Evolutionary conservation across 1,140 invertebrate genomes (phyloP), one percentile per base, ranked within the genome.

Genomic region (Drosophila kohkoa): DNA sequence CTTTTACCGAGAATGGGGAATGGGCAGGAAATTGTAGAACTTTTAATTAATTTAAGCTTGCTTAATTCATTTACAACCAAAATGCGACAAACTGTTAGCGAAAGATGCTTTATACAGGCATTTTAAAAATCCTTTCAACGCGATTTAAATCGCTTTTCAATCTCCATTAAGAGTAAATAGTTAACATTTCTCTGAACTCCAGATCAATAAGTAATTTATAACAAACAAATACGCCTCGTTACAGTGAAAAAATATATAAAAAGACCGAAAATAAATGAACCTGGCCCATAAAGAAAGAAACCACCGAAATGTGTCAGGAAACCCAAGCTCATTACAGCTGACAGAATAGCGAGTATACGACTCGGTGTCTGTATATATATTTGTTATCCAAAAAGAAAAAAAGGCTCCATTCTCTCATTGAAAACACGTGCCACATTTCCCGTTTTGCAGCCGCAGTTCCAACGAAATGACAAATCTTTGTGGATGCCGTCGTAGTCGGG

Each of bases 31-130:
- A 49, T 59, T 15, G n/a, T 7, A 52, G 41, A 71, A 72, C 13
- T 83, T 82, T 82, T 82, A 79, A 82, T 82, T 83, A 82, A 76
- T 79, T 82, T 72, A 77, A 70, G 64, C 67, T 71, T 79, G 69
- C 57, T 72, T 45, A 64, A 81, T 68, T 65, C 41, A 35, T 46
- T 62, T 58, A 48, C 30, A 46, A 32, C 2, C 28, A 28, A 38
- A 41, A 66, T 2, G 38, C 32, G 52, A 35, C 35, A 52, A 51
- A 43, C 28, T 30, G 10, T 43, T 46, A 16, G 38, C 35, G 15
- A 43, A 60, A 52, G 30, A 52, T 16, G 5, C 11, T 41, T 41
- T 11, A 55, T 25, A 70, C 69, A 57, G 41, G 70, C 69, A 72
- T 32, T 43, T 8, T 49, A 7, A 25, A 70, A 70, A 68, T 54